Evolutionary conservation across 2,888 invertebrate species (phyloP).

Genomic region (Pyrochroa serraticornis): DNA sequence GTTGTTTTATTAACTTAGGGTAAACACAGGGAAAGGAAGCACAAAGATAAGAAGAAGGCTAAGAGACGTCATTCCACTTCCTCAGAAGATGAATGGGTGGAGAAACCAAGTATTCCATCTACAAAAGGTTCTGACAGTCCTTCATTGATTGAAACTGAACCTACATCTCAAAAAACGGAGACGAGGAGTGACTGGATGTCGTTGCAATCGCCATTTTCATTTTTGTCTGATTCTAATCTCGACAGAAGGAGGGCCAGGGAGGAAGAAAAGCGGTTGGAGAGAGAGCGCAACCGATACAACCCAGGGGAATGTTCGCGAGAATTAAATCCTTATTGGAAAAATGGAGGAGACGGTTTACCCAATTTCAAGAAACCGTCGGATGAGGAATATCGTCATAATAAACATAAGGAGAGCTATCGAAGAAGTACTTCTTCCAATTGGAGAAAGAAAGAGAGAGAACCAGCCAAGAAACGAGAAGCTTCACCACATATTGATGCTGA

Average conservation of each 20-base stretch:
- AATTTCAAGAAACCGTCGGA: conserved; percentile 58
- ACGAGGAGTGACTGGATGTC: conserved; percentile 82
- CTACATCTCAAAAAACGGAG: conserved; percentile 36
- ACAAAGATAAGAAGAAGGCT: conserved; percentile 56
- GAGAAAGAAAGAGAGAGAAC: conserved; percentile 33
- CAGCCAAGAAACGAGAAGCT: background rate
- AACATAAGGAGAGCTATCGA: conserved; percentile 9
- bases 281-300: conserved; percentile 66
- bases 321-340: conserved; percentile 92
- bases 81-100: conserved; percentile 67
- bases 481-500: background rate
- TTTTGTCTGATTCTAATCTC: conserved; percentile 55
- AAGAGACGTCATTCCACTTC: conserved; percentile 32
- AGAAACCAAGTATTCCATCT: conserved; percentile 52
- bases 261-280: conserved; percentile 62
- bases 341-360: conserved; percentile 86
- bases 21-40: conserved; percentile 54
- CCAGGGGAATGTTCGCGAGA: conserved; percentile 77
- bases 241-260: conserved; percentile 58
- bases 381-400: conserved; percentile 54
- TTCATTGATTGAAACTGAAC: conserved; percentile 26
- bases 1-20: conserved; percentile 32
- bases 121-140: conserved; percentile 15
- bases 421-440: conserved; percentile 21
- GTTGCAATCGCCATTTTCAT: conserved; percentile 61